Conservation (phyloP, 1,140 invertebrate species). For the Caenorhabditis briggsae region DNA sequence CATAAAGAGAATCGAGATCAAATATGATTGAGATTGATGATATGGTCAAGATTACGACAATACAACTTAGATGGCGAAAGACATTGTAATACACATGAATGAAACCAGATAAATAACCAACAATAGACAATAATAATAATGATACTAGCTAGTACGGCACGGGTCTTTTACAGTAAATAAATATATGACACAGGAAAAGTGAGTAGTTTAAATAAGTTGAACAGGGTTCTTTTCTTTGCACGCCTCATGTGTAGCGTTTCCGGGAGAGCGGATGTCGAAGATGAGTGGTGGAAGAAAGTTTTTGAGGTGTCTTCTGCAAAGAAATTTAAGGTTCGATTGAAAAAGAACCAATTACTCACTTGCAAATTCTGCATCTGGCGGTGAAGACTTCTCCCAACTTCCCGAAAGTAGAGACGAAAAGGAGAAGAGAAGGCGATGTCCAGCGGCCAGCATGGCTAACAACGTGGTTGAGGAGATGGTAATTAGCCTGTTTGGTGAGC, state of each 20-base stretch:
- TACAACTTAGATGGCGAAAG: too few relatives aligned
- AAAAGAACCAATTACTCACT: not conserved
- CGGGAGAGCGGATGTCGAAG: not conserved
- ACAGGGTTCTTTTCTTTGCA: not conserved
- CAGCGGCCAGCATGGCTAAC: not conserved
- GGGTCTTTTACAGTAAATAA: too few relatives aligned
- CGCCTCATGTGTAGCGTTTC: not conserved
- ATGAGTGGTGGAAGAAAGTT: conserved; percentile 39
- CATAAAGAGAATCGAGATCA: too few relatives aligned
- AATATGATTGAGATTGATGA: too few relatives aligned
- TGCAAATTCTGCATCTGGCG: not conserved
- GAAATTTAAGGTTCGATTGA: not conserved
- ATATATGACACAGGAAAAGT: too few relatives aligned
- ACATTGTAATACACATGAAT: too few relatives aligned
- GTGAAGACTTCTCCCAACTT: conserved; percentile 12
- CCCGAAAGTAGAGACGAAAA: not conserved
- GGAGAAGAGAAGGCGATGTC: not conserved
- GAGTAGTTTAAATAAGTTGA: not conserved
- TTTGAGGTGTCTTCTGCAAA: conserved; percentile 25
- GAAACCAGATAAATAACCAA: too few relatives aligned
- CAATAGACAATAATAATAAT: too few relatives aligned
- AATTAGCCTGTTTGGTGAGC: conserved; percentile 1
- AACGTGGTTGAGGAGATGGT: not conserved
- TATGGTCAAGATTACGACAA: too few relatives aligned
- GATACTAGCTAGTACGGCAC: too few relatives aligned